Percentiles rank a stretch among this genome's conserved stretches.
phyloP scores from a whole-genome alignment of 23 tunicate species.

The Trididemnum nubilum region DNA sequence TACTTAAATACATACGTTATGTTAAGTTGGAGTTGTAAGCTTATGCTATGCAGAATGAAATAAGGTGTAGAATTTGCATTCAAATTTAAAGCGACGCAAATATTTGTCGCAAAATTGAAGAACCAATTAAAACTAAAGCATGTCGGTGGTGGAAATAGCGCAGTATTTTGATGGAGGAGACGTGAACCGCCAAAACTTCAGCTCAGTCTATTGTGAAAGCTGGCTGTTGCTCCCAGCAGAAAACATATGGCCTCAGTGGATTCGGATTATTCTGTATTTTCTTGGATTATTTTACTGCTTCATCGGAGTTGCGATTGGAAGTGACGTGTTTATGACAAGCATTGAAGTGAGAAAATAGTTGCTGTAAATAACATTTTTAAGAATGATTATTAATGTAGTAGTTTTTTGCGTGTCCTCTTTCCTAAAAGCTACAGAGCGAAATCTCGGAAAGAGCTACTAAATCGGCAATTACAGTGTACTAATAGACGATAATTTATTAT shows the following conservation, averaged over 20 bases:
- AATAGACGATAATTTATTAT: too few species aligned
- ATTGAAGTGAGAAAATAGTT: slow-evolving; percentile 50
- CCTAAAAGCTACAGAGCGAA: too few species aligned
- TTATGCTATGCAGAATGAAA: background rate
- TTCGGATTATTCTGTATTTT: slow-evolving; percentile 50
- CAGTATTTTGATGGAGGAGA: background rate
- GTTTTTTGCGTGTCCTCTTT: too few species aligned
- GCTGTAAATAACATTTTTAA: too few species aligned
- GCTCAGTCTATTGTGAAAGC: slow-evolving; percentile 49
- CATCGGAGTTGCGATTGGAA: slow-evolving; percentile 78
- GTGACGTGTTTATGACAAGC: slow-evolving; percentile 81
- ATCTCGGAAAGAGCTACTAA: too few species aligned
- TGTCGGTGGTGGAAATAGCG: background rate
- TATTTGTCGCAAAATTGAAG: too few species aligned
- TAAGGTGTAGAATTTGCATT: background rate
- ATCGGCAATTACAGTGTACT: too few species aligned
- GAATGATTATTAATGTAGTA: too few species aligned
- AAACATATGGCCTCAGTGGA: slow-evolving; percentile 51
- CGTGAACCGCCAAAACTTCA: slow-evolving; percentile 25
- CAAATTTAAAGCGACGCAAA: too few species aligned
- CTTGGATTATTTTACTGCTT: slow-evolving; percentile 50
- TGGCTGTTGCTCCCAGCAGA: slow-evolving; percentile 80
- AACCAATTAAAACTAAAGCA: background rate
- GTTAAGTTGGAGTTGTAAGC: too few species aligned
- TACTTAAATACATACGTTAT: too few species aligned